These are phyloP conservation scores for Philypnodon macrostomus DNA, from an alignment of 2,797 vertebrate genomes.

Conservation along the genomic window DNA sequence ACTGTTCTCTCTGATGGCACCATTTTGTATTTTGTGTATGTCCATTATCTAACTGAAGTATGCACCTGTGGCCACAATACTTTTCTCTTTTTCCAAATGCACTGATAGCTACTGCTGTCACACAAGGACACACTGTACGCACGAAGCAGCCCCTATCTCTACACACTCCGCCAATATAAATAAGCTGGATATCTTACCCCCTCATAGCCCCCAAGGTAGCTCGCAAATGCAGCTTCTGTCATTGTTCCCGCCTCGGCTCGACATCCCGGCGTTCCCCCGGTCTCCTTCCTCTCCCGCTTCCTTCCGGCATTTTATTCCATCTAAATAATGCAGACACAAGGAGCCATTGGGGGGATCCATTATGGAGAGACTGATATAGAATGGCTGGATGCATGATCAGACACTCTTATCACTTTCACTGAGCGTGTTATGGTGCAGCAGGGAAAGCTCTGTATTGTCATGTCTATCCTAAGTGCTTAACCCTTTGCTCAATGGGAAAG, in stretches of 20 bases:
- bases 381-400: constrained; percentile 68
- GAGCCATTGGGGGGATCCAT: constrained; percentile 69
- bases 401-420: constrained; percentile 69
- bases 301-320: constrained; percentile 71
- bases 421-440: constrained; percentile 65
- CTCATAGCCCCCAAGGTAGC: no score
- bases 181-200: no score
- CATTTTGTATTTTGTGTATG: no score
- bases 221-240: constrained; percentile 36
- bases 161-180: no score
- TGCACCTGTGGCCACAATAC: no score
- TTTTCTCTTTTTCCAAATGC: no score
- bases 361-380: constrained; percentile 68
- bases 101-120: no score
- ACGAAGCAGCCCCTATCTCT: no score
- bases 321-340: constrained; percentile 75
- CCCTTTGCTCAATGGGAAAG: constrained; percentile 60
- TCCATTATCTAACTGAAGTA: no score
- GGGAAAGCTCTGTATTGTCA: constrained; percentile 68
- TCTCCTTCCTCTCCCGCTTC: constrained; percentile 61
- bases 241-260: constrained; percentile 48
- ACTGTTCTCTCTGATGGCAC: no score
- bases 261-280: no score
- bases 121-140: no score
- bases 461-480: constrained; percentile 71